These are phyloP conservation scores for Pomatostomus ruficeps DNA, from an alignment of 2,113 vertebrate genomes.

Conservation along the genomic window DNA sequence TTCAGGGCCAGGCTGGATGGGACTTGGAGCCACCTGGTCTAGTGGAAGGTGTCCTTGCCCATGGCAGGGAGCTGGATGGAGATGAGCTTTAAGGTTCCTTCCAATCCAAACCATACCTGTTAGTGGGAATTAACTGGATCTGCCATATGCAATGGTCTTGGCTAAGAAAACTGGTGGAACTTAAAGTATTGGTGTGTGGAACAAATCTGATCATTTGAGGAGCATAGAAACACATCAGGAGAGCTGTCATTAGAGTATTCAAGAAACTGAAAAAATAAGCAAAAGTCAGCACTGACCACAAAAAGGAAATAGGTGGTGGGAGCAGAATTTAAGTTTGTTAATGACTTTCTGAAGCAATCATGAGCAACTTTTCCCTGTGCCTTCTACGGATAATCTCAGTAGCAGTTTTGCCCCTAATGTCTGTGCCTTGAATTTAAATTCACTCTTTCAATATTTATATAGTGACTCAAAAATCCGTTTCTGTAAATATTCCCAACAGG, in stretches of 20 bases:
- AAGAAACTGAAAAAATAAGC: neutral
- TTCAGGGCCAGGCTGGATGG: neutral
- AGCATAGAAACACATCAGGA: neutral
- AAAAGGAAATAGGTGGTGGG: neutral
- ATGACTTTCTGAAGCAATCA: neutral
- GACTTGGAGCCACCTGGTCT: neutral
- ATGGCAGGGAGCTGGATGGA: neutral
- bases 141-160: neutral
- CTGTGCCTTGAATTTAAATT: conserved; percentile 30
- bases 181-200: neutral
- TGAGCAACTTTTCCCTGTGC: neutral
- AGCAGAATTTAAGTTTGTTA: neutral
- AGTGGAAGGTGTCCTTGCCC: neutral
- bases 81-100: neutral
- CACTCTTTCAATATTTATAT: conserved; percentile 10
- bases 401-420: neutral
- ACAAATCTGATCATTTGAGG: neutral
- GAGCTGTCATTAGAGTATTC: neutral
- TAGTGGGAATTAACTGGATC: neutral
- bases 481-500: conserved; percentile 38
- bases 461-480: conserved; percentile 23
- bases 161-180: neutral
- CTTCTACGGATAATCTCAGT: neutral
- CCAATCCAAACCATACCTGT: too few species aligned
- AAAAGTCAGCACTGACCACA: neutral